Base-by-base conservation (phyloP, 2,888 invertebrate genomes). In the Corbicula japonica region DNA sequence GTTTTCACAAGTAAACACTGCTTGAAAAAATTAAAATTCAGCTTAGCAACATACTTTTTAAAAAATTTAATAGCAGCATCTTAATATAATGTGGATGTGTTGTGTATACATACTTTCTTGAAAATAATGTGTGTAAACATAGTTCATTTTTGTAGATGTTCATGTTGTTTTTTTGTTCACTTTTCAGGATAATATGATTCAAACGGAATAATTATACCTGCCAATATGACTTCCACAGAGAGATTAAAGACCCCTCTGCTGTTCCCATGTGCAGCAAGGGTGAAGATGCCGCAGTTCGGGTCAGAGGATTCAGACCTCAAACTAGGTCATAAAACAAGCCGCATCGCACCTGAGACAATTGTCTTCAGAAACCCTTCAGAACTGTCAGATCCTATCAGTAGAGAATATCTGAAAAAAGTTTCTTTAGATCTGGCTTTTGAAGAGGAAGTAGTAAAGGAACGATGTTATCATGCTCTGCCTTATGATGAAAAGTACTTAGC, bases 371-470 rank as follows among this genome's bases (percentile, higher is more conserved):
- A 76, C 4, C 75, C 79, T 35, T 70, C 58, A 34, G 63, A 66
- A 28, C 50, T 69, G 28, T 77, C 65, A 18, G 85, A 84, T 30
- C 88, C 89, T 28, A 85, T 89, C 1, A 88, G 84, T 52, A 84
- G 78, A 32, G 81, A 82, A 18, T 92, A 92, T 71, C 41, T 92
- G 10, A 85, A 88, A 66, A 90, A 89, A 61, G 87, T 91, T 38
- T 91, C 92, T 56, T 66, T 81, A n/a, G 92, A 86, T 68, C 66
- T 93, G 5, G 80, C 75, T 4, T 93, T 93, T 85, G 86, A 84
- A 32, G 91, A 93, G 82, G 92, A 92, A 74, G 93, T 93, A 32
- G 91, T 93, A 12, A 87, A 86, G 60, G 91, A 92, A 6, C 80
- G 92, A 60, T 92, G 91, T 62, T 89, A 89, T 76, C 91, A 92